Evolutionary conservation across 2,888 invertebrate genomes (phyloP), one percentile per base, ranked within the genome.

Genomic region (Seira ritae): DNA sequence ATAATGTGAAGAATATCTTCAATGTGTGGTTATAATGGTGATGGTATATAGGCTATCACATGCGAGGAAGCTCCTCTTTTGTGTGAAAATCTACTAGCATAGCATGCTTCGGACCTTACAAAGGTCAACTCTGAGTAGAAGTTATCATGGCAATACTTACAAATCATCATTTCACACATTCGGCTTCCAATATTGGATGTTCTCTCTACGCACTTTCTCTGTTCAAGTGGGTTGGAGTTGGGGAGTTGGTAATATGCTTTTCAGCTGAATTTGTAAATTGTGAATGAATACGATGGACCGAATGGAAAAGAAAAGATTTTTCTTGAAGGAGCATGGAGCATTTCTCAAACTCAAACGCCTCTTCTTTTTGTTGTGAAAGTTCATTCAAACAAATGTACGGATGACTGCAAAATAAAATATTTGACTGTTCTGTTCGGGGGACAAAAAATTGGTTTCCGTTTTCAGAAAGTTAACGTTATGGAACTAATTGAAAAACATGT

Each of bases 401-500:
- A n/a, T n/a, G n/a, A n/a, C n/a, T n/a, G n/a, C n/a, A n/a, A n/a
- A n/a, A n/a, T n/a, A n/a, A n/a, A n/a, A n/a, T n/a, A n/a, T n/a
- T n/a, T n/a, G n/a, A n/a, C n/a, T n/a, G n/a, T n/a, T n/a, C n/a
- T n/a, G n/a, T n/a, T n/a, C n/a, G n/a, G n/a, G n/a, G n/a, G n/a
- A n/a, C n/a, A n/a, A n/a, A n/a, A n/a, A n/a, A n/a, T n/a, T n/a
- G n/a, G 42, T 42, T 42, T 42, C 42, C 42, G 6, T 42, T 42
- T n/a, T n/a, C n/a, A n/a, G n/a, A 80, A 60, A 74, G 69, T 69
- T 67, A 80, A 42, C 73, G 68, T 73, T 8, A 65, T 73, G 79
- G 73, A 79, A 79, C 79, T 37, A 42, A 79, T 79, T n/a, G 79
- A 67, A 68, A 80, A 73, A 74, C 80, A 80, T 80, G 73, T 80